phyloP scores from a whole-genome alignment of 2,888 invertebrate genomes.

The Pediacus dermestoides region DNA sequence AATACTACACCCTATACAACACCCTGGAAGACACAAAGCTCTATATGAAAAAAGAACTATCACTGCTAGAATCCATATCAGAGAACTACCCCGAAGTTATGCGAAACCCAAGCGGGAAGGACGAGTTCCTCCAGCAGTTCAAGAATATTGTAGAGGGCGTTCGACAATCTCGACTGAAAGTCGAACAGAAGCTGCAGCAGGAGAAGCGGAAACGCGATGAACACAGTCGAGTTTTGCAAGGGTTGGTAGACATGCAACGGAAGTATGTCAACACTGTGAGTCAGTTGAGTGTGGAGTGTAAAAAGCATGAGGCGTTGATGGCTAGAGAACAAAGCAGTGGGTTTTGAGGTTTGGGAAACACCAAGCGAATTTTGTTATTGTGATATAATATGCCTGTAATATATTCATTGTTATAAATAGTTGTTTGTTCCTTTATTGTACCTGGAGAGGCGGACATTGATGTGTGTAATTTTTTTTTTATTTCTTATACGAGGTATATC shows the following conservation, averaged over 20 bases:
- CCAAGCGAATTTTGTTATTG: no score
- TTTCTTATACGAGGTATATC: no score
- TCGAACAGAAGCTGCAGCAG: constrained; percentile 59
- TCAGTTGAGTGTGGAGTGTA: constrained; percentile 72
- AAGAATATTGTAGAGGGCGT: constrained; percentile 87
- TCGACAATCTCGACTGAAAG: constrained; percentile 77
- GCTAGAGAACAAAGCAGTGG: no score
- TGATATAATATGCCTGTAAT: no score
- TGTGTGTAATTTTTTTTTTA: no score
- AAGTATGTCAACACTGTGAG: constrained; percentile 73
- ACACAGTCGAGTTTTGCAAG: constrained; percentile 59
- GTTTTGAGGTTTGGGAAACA: no score
- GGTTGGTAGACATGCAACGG: constrained; percentile 67
- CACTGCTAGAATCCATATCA: constrained; percentile 81
- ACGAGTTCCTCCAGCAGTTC: constrained; percentile 88
- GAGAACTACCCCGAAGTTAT: constrained; percentile 87
- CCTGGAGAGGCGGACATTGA: no score
- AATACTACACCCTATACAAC: constrained; percentile 94
- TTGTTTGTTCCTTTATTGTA: no score
- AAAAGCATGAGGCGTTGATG: constrained; percentile 60
- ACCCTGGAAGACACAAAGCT: constrained; percentile 91
- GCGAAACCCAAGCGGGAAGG: constrained; percentile 72
- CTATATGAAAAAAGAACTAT: constrained; percentile 88
- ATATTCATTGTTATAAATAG: no score
- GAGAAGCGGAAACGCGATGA: constrained; percentile 64